phyloP scores from a whole-genome alignment of 2,888 invertebrate species.

The Lithophane socia region DNA sequence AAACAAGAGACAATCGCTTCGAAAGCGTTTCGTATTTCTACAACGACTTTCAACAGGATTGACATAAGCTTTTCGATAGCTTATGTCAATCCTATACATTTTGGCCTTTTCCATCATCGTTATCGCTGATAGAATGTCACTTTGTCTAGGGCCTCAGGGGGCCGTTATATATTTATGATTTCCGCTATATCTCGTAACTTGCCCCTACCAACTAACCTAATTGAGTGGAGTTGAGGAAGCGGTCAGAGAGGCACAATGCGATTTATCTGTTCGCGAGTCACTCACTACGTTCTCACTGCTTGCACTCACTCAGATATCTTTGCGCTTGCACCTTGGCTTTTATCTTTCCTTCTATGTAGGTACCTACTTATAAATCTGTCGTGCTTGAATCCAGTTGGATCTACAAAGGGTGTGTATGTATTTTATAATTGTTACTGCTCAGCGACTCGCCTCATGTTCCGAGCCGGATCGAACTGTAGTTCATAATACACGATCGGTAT shows the following conservation, averaged over 20 bases:
- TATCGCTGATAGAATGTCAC: too few species aligned
- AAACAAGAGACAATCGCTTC: too few species aligned
- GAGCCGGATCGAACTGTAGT: too few species aligned
- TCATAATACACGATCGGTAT: too few species aligned
- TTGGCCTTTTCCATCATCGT: too few species aligned
- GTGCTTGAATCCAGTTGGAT: neutral
- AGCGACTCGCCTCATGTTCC: too few species aligned
- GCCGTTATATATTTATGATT: neutral
- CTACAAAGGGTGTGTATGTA: too few species aligned
- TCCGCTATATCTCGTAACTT: conserved; percentile 43
- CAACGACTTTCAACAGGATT: too few species aligned
- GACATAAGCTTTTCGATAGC: too few species aligned
- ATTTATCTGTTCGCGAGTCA: conserved; percentile 79
- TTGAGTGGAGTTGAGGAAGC: conserved; percentile 77
- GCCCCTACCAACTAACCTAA: conserved; percentile 72
- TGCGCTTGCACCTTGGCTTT: neutral
- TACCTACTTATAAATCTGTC: neutral
- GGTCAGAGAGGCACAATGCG: conserved; percentile 80
- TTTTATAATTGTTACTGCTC: neutral
- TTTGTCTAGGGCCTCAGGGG: too few species aligned
- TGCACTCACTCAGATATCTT: conserved; percentile 32
- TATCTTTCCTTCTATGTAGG: conserved; percentile 2
- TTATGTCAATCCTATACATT: too few species aligned
- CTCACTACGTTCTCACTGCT: conserved; percentile 43
- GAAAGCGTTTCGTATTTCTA: too few species aligned